A percentile compares a stretch with the other conserved stretches of the same genome.
Conservation (phyloP, 2,797 vertebrate species). For the Bradypodion ventrale region DNA sequence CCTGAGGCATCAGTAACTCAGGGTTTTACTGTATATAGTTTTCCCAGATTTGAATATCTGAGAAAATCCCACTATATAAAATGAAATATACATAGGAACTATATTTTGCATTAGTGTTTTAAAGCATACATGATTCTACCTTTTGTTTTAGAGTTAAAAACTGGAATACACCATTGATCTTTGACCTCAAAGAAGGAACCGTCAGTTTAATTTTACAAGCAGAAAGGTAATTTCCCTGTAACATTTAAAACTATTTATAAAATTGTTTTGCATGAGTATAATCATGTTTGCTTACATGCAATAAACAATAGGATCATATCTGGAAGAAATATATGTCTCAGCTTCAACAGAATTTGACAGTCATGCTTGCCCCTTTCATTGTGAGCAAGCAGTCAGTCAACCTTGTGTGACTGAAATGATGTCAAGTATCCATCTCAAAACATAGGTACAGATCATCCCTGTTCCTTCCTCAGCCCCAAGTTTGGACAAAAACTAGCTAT, state of each 20-base stretch:
- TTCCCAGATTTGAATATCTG: neutral
- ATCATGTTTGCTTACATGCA: neutral
- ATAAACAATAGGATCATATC: neutral
- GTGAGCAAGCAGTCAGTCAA: neutral
- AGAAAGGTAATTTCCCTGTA: slow-evolving; percentile 83
- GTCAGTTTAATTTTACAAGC: slow-evolving; percentile 95
- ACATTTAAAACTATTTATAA: neutral
- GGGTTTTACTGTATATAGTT: neutral
- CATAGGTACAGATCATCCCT: neutral
- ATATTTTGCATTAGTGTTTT: neutral
- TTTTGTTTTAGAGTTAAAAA: slow-evolving; percentile 86
- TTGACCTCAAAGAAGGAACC: slow-evolving; percentile 95
- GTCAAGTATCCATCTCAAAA: neutral
- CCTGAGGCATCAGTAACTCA: too few relatives aligned
- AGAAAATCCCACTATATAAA: neutral
- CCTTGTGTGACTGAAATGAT: neutral
- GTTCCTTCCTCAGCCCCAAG: neutral
- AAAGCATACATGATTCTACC: slow-evolving; percentile 35
- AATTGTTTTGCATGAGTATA: slow-evolving; percentile 11
- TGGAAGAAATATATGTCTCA: neutral
- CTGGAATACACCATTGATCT: slow-evolving; percentile 98
- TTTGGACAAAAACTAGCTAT: neutral
- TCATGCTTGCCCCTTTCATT: neutral
- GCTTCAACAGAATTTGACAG: neutral
- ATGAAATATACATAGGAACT: neutral